Evolutionary conservation across 1,140 invertebrate species (phyloP).

Genomic region (Mercenaria mercenaria): DNA sequence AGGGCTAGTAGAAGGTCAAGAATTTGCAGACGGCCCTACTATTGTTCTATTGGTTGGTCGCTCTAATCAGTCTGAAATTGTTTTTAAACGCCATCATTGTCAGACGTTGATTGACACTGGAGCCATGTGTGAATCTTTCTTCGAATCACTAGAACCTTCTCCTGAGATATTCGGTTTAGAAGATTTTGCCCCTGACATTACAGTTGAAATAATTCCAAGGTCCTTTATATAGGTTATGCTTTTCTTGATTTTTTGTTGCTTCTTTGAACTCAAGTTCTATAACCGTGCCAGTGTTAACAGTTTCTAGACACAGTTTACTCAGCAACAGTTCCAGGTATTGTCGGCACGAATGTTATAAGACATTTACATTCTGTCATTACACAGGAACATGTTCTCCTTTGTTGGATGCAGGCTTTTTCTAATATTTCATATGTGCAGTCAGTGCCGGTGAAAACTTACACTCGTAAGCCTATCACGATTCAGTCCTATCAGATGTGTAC

Average conservation of each 20-base stretch:
- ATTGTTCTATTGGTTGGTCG: no score
- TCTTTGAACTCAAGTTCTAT: not conserved
- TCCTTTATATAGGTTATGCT: not conserved
- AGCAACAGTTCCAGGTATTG: not conserved
- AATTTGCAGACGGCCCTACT: no score
- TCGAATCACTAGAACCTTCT: no score
- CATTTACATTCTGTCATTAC: no score
- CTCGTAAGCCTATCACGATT: not conserved
- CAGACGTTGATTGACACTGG: no score
- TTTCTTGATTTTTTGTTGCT: not conserved
- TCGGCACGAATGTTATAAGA: no score
- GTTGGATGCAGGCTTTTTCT: not conserved
- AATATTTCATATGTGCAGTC: not conserved
- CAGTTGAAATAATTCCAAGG: not conserved
- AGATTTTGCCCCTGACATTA: not conserved
- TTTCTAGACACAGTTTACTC: not conserved
- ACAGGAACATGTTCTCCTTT: not conserved
- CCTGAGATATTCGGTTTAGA: not conserved
- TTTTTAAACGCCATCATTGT: no score
- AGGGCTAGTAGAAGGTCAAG: no score
- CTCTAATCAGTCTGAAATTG: no score
- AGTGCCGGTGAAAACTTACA: not conserved
- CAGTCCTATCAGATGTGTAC: not conserved
- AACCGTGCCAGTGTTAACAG: not conserved
- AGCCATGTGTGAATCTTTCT: no score